phyloP scores from a whole-genome alignment of 2,888 invertebrate genomes.

The Drosophila seclusa region DNA sequence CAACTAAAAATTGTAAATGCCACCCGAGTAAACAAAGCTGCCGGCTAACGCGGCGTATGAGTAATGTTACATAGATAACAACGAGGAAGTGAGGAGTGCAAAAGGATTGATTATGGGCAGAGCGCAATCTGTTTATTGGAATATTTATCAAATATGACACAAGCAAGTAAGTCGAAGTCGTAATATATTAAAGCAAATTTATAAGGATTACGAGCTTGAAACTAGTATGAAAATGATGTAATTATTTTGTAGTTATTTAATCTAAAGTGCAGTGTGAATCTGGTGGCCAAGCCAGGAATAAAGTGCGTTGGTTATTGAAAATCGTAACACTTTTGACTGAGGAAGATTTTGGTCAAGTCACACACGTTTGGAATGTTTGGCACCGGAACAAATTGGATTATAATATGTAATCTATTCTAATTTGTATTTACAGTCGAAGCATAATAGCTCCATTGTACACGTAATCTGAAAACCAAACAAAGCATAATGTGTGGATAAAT shows the following conservation, averaged over 20 bases:
- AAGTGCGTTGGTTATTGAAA: neutral
- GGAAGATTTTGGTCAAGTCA: too few species aligned
- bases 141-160: neutral
- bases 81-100: neutral
- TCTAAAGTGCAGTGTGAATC: neutral
- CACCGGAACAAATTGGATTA: neutral
- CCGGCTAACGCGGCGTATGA: conserved; percentile 7
- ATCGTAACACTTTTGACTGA: neutral
- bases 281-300: neutral
- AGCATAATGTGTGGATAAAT: conserved; percentile 32
- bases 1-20: neutral
- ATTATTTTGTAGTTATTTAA: neutral
- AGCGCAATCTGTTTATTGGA: neutral
- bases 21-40: conserved; percentile 24
- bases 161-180: neutral
- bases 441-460: neutral
- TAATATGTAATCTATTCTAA: conserved; percentile 3
- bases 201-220: neutral
- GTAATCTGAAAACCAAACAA: conserved; percentile 31
- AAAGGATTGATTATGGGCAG: neutral
- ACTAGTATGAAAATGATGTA: neutral
- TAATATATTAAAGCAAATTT: neutral
- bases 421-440: neutral
- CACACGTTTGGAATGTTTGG: neutral
- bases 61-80: neutral